These are phyloP conservation scores for Watsonalla binaria DNA, from an alignment of 2,888 invertebrate genomes.

Conservation along the genomic window DNA sequence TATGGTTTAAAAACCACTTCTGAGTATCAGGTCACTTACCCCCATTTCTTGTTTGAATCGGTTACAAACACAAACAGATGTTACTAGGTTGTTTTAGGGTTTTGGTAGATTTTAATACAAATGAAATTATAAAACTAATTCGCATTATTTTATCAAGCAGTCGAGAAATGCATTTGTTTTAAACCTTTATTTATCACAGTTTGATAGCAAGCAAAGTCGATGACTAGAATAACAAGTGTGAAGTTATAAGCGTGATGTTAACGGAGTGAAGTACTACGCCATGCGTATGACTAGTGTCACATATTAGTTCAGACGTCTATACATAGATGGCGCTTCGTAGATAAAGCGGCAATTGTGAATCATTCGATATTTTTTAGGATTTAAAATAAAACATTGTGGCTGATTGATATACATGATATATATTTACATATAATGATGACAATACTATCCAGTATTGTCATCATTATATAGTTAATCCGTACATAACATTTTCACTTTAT, in stretches of 20 bases:
- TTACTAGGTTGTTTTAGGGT: too few relatives aligned
- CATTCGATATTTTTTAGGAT: slow-evolving; percentile 5
- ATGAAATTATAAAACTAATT: too few relatives aligned
- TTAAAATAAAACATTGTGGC: slow-evolving; percentile 40
- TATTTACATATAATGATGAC: slow-evolving; percentile 55
- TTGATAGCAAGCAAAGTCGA: too few relatives aligned
- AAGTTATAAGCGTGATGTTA: background rate
- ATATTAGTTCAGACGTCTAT: background rate
- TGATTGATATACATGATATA: slow-evolving; percentile 63
- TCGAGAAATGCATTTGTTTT: too few relatives aligned
- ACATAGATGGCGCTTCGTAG: background rate
- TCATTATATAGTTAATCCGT: slow-evolving; percentile 40
- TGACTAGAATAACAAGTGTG: background rate
- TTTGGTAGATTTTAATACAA: too few relatives aligned
- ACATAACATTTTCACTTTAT: slow-evolving; percentile 28
- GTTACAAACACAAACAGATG: too few relatives aligned
- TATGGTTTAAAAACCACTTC: too few relatives aligned
- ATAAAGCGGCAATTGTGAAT: slow-evolving; percentile 13
- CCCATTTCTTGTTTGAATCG: too few relatives aligned
- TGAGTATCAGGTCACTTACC: too few relatives aligned
- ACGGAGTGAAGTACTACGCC: background rate
- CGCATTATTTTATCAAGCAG: too few relatives aligned
- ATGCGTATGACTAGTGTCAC: background rate
- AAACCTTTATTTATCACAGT: background rate
- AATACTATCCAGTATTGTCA: slow-evolving; percentile 45